Percentiles rank a stretch among this genome's conserved stretches.
These are phyloP conservation scores for Trinorchestia longiramus DNA, from an alignment of 1,140 invertebrate genomes.

Conservation along the genomic window DNA sequence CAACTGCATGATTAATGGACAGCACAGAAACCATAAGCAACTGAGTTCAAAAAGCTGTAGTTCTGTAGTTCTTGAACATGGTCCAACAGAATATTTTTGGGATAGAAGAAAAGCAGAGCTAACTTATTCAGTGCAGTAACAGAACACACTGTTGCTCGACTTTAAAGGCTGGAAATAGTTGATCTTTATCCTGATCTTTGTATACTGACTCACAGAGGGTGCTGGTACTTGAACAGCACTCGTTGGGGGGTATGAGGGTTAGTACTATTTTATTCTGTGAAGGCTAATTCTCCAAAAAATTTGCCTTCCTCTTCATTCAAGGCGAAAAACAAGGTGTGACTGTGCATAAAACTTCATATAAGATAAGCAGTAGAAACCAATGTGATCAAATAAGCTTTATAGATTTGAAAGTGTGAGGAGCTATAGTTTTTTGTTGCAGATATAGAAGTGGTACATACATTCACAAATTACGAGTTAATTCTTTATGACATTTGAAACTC, in stretches of 20 bases:
- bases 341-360: not conserved
- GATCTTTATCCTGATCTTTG: not conserved
- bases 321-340: not conserved
- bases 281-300: not conserved
- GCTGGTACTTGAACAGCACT: not conserved
- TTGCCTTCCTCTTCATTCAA: not conserved
- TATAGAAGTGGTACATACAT: not conserved
- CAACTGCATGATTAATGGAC: too few species aligned
- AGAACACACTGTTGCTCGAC: too few species aligned
- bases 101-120: too few species aligned
- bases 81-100: too few species aligned
- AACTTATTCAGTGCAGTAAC: too few species aligned
- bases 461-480: not conserved
- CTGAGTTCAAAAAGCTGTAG: too few species aligned
- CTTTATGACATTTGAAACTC: not conserved
- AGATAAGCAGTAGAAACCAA: not conserved
- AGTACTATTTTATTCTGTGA: not conserved
- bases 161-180: too few species aligned
- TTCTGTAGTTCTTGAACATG: too few species aligned
- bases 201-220: not conserved
- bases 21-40: too few species aligned
- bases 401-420: not conserved
- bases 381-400: not conserved
- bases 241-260: not conserved
- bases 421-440: not conserved